A percentile compares a stretch with the other conserved stretches of the same genome.
These are phyloP conservation scores for Onthophagus sagittarius DNA, from an alignment of 2,888 invertebrate species.

Conservation along the genomic window DNA sequence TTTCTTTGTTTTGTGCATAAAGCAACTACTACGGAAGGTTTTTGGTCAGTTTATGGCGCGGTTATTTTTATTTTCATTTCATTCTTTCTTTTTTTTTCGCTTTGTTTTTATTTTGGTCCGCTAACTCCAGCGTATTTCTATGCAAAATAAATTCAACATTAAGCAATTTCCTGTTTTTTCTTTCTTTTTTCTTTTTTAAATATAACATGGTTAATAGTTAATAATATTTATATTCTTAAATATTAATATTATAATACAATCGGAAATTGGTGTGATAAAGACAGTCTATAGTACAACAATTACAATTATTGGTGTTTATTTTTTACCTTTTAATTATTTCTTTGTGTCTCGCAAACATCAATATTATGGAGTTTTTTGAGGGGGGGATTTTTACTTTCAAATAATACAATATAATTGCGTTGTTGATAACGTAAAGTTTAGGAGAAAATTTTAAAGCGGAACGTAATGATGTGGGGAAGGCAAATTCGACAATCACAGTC, in stretches of 20 bases:
- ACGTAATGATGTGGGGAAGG: slow-evolving; percentile 46
- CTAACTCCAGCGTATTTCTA: neutral
- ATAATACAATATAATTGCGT: no score
- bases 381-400: neutral
- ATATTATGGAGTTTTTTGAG: slow-evolving; percentile 30
- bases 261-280: slow-evolving; percentile 42
- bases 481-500: slow-evolving; percentile 54
- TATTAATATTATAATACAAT: slow-evolving; percentile 33
- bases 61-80: no score
- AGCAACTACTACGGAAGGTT: neutral
- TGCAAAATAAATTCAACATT: neutral
- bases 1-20: neutral
- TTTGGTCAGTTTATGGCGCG: neutral
- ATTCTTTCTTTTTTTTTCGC: neutral
- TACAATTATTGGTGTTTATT: slow-evolving; percentile 44
- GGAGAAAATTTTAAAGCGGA: slow-evolving; percentile 31
- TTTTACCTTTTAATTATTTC: slow-evolving; percentile 29
- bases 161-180: neutral
- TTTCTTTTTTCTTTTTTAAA: neutral
- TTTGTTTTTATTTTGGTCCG: neutral
- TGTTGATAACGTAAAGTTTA: neutral
- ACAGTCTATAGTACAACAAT: slow-evolving; percentile 44
- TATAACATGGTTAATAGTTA: neutral
- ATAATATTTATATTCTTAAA: slow-evolving; percentile 2
- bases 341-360: slow-evolving; percentile 32